Evolutionary conservation across 2,797 vertebrate species (phyloP), one percentile per base, ranked within the genome.

Genomic region (Falco columbarius): DNA sequence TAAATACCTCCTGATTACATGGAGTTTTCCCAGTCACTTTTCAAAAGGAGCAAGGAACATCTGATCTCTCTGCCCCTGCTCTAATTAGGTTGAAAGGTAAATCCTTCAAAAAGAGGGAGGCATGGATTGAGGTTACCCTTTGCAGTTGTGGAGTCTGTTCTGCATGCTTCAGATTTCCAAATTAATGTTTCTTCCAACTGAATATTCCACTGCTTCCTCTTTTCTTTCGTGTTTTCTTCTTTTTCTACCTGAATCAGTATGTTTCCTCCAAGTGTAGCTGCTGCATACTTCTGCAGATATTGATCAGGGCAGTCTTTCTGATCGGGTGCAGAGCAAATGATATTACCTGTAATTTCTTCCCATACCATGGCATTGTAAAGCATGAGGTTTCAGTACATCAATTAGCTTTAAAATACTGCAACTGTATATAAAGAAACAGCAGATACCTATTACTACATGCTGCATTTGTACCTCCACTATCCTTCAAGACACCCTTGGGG

Each of bases 1-100:
- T 94, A 97, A 95, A 95, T 97, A 89, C 77, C 77, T 93, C 49
- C 92, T 86, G 81, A 95, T 96, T 94, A 94, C 3, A 5, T 47
- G 92, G 82, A 94, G 67, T 86, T 94, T 94, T 87, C 88, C 86
- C 32, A 76, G 93, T 73, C 29, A 63, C 49, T 87, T 95, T 89
- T 93, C 77, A 96, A 93, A 97, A 89, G 49, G 52, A 97, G 71
- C 56, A 67, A 85, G 74, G 83, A 94, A 74, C 32, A 70, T 70
- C 65, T 84, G 83, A 94, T 94, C 23, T 16, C 55, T 82, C 63
- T 80, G 67, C 52, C 77, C 26, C 81, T 92, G 58, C 79, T 93
- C 55, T 77, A 91, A 85, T 91, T 89, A 94, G 47, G 20, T 59
- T 80, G 81, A 85, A 93, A 90, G 55, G 52, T 32, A 86, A 89